Base-by-base conservation (phyloP, 1,140 invertebrate genomes). In the Pectinophora gossypiella region DNA sequence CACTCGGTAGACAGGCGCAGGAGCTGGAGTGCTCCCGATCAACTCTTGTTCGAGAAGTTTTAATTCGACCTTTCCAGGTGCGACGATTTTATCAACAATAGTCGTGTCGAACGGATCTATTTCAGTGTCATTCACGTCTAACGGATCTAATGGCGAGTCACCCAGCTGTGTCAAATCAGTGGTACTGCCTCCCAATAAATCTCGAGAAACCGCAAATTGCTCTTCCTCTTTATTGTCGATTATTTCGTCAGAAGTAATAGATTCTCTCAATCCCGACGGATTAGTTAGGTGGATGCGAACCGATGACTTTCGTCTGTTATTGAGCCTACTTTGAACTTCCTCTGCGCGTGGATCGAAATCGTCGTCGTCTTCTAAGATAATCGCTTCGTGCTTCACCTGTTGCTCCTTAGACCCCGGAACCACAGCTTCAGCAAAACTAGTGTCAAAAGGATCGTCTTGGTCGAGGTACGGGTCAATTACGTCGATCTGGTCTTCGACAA, bases 21-120 rank as follows among this genome's bases (percentile, higher is more conserved):
- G 55, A 19, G 63, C 45, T 13, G 72, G 51, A 35, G 40, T 52
- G 2, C 90, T 86, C 18, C 88, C 91, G 2, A 95, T 88, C 9
- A 96, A 69, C 80, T 96, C 94, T 67, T 93, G 90, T 85, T 96
- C 94, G 15, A 96, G 76, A 65, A 93, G 91, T 74, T 94, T 95
- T 4, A 96, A 71, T 84, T 96, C 95, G 9, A 93, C 90, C 84
- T 92, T 92, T 50, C 94, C 93, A 1, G 94, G 94, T 54, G 92
- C 91, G 38, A 91, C 89, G 15, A 92, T 85, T 19, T 91, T 90
- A 67, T 93, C 91, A 6, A 95, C 90, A 10, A 91, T 90, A 0
- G 95, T 95, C 2, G 95, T 96, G 68, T 96, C 95, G 63, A 96
- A 96, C 0, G 95, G 95, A 89, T 97, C 95, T 13, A 92, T 91